These are phyloP conservation scores for Lithobates pipiens DNA, from an alignment of 2,797 vertebrate genomes.

Conservation along the genomic window DNA sequence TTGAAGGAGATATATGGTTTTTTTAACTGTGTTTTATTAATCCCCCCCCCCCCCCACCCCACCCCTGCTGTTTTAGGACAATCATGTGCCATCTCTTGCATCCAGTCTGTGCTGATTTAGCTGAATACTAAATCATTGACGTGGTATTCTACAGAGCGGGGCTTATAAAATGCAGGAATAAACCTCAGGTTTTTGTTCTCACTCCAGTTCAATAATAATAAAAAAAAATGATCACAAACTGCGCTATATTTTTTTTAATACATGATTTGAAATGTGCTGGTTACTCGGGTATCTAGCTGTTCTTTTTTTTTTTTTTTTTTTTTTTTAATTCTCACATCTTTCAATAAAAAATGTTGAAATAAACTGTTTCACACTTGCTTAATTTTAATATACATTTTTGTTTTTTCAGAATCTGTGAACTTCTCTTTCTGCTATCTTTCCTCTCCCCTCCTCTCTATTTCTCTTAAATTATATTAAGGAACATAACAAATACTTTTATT, in stretches of 20 bases:
- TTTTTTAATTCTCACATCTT: constrained; percentile 86
- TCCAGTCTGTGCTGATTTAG: constrained; percentile 62
- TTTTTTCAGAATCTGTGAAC: neutral
- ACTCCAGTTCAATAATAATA: constrained; percentile 83
- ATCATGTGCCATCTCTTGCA: constrained; percentile 80
- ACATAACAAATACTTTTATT: too few species aligned
- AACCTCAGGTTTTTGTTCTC: constrained; percentile 93
- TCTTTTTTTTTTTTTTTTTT: constrained; percentile 70
- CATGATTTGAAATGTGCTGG: constrained; percentile 87
- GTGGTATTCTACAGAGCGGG: constrained; percentile 64
- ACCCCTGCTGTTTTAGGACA: constrained; percentile 75
- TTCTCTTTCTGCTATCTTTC: neutral
- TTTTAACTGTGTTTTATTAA: constrained; percentile 81
- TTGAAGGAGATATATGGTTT: constrained; percentile 75
- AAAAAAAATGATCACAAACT: constrained; percentile 77
- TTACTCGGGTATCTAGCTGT: constrained; percentile 82
- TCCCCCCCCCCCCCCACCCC: constrained; percentile 66
- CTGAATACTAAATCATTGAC: constrained; percentile 37
- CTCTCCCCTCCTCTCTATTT: too few species aligned
- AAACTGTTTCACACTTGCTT: constrained; percentile 19
- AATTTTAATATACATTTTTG: neutral
- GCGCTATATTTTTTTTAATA: constrained; percentile 80
- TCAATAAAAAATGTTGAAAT: constrained; percentile 84
- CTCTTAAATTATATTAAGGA: too few species aligned
- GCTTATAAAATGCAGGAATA: constrained; percentile 76